Evolutionary conservation across 1,140 invertebrate genomes (phyloP), one percentile per base, ranked within the genome.

Genomic region (Atopsyche davidsoni): DNA sequence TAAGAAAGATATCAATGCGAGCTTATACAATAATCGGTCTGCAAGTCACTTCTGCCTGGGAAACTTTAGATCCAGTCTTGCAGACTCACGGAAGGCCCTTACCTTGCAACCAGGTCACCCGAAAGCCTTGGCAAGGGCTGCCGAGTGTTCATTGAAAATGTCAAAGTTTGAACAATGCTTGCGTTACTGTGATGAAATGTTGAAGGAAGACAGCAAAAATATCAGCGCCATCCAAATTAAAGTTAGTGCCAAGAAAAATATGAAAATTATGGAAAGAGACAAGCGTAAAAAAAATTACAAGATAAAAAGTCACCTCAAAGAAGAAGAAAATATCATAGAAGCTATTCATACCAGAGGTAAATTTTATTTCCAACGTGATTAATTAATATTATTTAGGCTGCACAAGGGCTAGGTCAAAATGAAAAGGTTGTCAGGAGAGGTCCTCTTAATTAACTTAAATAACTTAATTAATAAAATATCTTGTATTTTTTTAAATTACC

Each of bases 11-110:
- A 67, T 96, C 1, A 82, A 90, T 67, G 82, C 92, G 35, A 82
- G 84, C 43, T 75, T 98, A 2, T 91, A 92, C 59, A 92, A 92
- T 59, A 98, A 98, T 63, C 77, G 96, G 63, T 87, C 92, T 4
- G 89, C 93, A 1, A 78, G 89, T 1, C 85, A 98, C 62, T 94
- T 78, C 62, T 83, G 89, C 64, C 66, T 98, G 31, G 81, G 91
- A 71, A 96, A 95, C 72, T 88, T 83, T 64, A 73, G 86, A 70
- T 87, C 75, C 24, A 59, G 70, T 21, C 46, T 72, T 4, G 59
- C 41, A 52, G 71, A 73, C 36, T 68, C 66, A 41, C 64, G 87
- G 62, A 70, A 77, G 60, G 88, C 92, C 1, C 58, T 93, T 11
- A 82, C 85, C 63, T 76, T 87, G 18, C 86, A 91, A 53, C 76